These are phyloP conservation scores for Pseudomugil tenellus DNA, from an alignment of 2,797 vertebrate species.

Conservation along the genomic window DNA sequence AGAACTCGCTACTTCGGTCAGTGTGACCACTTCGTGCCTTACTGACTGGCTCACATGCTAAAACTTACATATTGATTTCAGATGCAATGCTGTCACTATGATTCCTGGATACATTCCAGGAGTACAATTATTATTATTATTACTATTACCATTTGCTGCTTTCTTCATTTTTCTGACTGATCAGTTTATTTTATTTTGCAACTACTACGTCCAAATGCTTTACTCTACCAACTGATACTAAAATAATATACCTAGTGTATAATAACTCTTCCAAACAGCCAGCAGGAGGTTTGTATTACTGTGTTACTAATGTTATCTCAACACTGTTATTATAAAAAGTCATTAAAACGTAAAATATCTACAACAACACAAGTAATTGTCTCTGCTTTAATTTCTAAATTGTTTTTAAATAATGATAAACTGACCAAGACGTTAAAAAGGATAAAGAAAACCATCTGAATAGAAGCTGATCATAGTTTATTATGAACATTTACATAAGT, in stretches of 20 bases:
- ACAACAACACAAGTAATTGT: not conserved
- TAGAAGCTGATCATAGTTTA: no score
- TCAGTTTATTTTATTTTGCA: not conserved
- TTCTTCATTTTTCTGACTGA: not conserved
- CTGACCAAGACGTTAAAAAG: no score
- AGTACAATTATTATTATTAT: not conserved
- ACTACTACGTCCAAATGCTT: not conserved
- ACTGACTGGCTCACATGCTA: conserved; percentile 17
- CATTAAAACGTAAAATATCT: not conserved
- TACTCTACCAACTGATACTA: not conserved
- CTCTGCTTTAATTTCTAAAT: no score
- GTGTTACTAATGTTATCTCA: not conserved
- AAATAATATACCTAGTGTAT: not conserved
- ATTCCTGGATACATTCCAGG: not conserved
- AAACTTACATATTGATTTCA: not conserved
- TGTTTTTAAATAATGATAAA: no score
- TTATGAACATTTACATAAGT: no score
- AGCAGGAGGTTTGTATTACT: not conserved
- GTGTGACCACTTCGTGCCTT: conserved; percentile 18
- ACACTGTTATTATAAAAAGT: not conserved
- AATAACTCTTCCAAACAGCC: not conserved
- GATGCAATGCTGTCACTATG: not conserved
- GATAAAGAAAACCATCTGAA: no score
- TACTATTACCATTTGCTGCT: not conserved
- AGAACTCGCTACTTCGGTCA: conserved; percentile 42